Conservation (phyloP, 2,888 invertebrate species). For the Cyrtodaria siliqua region DNA sequence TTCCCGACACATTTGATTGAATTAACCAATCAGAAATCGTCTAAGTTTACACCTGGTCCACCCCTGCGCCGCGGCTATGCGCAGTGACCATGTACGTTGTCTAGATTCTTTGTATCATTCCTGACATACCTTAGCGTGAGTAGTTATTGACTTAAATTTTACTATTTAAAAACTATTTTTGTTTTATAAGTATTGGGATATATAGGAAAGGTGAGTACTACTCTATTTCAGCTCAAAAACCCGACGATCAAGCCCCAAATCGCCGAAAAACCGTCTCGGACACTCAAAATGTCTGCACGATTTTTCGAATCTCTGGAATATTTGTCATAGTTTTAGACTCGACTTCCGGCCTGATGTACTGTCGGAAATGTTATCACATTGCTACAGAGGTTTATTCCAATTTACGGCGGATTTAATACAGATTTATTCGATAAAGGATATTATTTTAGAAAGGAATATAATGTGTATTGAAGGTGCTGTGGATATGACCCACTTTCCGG, state of each 20-base stretch:
- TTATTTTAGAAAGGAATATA: slow-evolving; percentile 3
- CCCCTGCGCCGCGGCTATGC: slow-evolving; percentile 82
- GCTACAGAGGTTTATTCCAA: background rate
- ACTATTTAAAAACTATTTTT: slow-evolving; percentile 59
- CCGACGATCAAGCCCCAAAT: slow-evolving; percentile 53
- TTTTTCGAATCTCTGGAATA: slow-evolving; percentile 85
- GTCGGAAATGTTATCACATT: slow-evolving; percentile 46
- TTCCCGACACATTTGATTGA: slow-evolving; percentile 34
- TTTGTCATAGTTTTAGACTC: slow-evolving; percentile 84
- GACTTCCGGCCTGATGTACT: slow-evolving; percentile 81
- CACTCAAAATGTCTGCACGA: slow-evolving; percentile 80
- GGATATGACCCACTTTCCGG: slow-evolving; percentile 53
- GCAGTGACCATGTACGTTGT: slow-evolving; percentile 90
- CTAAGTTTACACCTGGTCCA: slow-evolving; percentile 66
- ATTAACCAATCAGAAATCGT: slow-evolving; percentile 53
- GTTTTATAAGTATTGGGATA: slow-evolving; percentile 87
- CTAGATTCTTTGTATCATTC: slow-evolving; percentile 99
- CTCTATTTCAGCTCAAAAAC: slow-evolving; percentile 48
- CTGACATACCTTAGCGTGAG: slow-evolving; percentile 94
- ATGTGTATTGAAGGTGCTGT: slow-evolving; percentile 15
- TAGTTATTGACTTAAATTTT: slow-evolving; percentile 73
- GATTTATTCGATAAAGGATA: slow-evolving; percentile 2
- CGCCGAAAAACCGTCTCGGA: slow-evolving; percentile 66
- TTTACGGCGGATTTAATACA: slow-evolving; percentile 8
- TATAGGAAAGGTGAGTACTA: slow-evolving; percentile 89